These are phyloP conservation scores for Onychostruthus taczanowskii DNA, from an alignment of 2,113 vertebrate genomes.

Conservation along the genomic window DNA sequence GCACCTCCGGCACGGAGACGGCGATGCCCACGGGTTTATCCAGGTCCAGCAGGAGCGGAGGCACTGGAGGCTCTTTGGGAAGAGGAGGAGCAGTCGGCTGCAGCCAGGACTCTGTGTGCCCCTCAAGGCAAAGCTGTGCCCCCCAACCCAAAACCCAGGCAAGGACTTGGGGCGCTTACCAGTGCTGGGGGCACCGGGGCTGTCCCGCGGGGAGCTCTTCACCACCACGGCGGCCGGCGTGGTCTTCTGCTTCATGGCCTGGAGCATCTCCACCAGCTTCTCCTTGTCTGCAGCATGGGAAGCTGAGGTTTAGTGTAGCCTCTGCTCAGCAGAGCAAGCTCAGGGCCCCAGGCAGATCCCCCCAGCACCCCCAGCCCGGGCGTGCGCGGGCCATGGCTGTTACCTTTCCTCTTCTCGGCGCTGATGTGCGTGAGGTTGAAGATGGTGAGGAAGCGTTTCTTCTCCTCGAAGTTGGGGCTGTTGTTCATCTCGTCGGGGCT, in stretches of 20 bases:
- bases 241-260: conserved; percentile 92
- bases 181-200: conserved; percentile 70
- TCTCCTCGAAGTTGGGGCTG: conserved; percentile 93
- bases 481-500: conserved; percentile 95
- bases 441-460: conserved; percentile 93
- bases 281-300: conserved; percentile 85
- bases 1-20: conserved; percentile 71
- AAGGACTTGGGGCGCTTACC: conserved; percentile 70
- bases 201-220: conserved; percentile 85
- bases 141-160: fast-evolving
- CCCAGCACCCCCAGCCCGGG: fast-evolving
- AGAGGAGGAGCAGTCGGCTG: neutral
- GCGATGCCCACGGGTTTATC: conserved; percentile 76
- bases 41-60: conserved; percentile 70
- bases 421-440: conserved; percentile 95
- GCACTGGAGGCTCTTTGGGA: conserved; percentile 61
- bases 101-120: fast-evolving
- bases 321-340: neutral
- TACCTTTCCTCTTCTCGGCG: conserved; percentile 90
- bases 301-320: conserved; percentile 61
- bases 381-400: neutral
- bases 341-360: neutral
- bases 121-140: neutral
- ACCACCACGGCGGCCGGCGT: conserved; percentile 73
- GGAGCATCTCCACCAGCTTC: conserved; percentile 90